These are phyloP conservation scores for Nasonia oneida DNA, from an alignment of 2,888 invertebrate species.

Conservation along the genomic window DNA sequence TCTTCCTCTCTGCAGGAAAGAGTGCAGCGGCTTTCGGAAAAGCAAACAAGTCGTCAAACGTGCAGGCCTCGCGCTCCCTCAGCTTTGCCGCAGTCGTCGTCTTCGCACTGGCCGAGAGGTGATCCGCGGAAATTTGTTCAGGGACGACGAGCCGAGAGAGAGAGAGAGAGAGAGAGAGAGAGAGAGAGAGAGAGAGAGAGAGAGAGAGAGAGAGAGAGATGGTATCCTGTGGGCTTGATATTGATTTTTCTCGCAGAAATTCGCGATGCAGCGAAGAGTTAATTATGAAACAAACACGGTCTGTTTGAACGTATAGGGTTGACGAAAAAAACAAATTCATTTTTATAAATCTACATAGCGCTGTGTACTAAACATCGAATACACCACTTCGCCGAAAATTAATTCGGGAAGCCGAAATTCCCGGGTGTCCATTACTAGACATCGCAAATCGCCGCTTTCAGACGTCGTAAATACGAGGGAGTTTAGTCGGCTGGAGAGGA, in stretches of 20 bases:
- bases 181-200: too few species aligned
- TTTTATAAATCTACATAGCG: not conserved
- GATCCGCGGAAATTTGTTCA: slow-evolving; percentile 59
- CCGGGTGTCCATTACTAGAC: slow-evolving; percentile 16
- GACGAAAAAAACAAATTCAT: not conserved
- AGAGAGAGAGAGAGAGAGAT: slow-evolving; percentile 32
- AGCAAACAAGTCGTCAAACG: slow-evolving; percentile 57
- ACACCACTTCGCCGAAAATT: not conserved
- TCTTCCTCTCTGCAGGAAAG: slow-evolving; percentile 9
- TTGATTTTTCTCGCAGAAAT: slow-evolving; percentile 46
- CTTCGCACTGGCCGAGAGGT: slow-evolving; percentile 54
- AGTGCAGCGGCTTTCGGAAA: slow-evolving; percentile 57
- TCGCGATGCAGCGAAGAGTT: not conserved
- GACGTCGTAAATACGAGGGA: slow-evolving; percentile 67
- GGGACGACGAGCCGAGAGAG: slow-evolving; percentile 13
- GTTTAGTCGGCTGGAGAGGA: slow-evolving; percentile 52
- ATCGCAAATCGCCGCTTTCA: slow-evolving; percentile 63
- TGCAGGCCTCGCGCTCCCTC: slow-evolving; percentile 21
- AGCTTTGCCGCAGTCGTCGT: slow-evolving; percentile 29
- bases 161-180: too few species aligned
- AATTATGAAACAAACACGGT: not conserved
- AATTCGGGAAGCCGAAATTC: not conserved
- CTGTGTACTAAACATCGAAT: too few species aligned
- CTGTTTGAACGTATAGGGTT: not conserved
- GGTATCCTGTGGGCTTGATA: slow-evolving; percentile 11